These are phyloP conservation scores for Sesia apiformis DNA, from an alignment of 2,888 invertebrate species.

Conservation along the genomic window DNA sequence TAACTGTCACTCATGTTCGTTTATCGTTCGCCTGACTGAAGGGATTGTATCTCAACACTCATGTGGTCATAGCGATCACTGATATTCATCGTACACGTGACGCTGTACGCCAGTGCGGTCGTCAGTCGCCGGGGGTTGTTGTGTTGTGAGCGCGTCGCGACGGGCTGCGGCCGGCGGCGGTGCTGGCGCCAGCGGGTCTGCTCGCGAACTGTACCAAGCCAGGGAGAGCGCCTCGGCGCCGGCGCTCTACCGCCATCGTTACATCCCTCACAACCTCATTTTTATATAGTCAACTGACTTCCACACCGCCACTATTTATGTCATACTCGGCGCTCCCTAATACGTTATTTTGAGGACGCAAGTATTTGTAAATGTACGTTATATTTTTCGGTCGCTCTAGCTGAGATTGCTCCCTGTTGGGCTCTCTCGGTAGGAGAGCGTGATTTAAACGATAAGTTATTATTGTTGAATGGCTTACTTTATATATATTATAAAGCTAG, in stretches of 20 bases:
- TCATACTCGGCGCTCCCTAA: conserved; percentile 65
- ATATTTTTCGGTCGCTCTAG: conserved; percentile 35
- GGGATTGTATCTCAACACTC: neutral
- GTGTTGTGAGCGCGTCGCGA: conserved; percentile 13
- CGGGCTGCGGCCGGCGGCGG: conserved; percentile 35
- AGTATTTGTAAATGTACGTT: conserved; percentile 56
- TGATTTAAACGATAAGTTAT: conserved; percentile 42
- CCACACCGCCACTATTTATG: conserved; percentile 69
- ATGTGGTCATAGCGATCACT: neutral
- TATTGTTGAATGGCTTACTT: conserved; percentile 20
- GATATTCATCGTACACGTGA: conserved; percentile 1
- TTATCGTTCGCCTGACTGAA: conserved; percentile 16
- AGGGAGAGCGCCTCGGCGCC: conserved; percentile 53
- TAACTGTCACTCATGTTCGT: conserved; percentile 37
- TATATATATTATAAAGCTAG: neutral
- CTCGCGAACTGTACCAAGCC: conserved; percentile 42
- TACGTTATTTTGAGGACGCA: conserved; percentile 63
- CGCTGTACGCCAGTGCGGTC: neutral
- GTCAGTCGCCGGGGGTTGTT: conserved; percentile 5
- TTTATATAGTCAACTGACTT: conserved; percentile 73
- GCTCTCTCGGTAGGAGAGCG: conserved; percentile 26
- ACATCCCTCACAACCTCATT: conserved; percentile 63
- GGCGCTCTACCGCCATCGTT: conserved; percentile 55
- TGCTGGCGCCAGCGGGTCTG: conserved; percentile 62
- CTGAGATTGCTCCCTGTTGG: conserved; percentile 44